A percentile compares a stretch with the other conserved stretches of the same genome.
These are phyloP conservation scores for Tachina grossa DNA, from an alignment of 2,888 invertebrate species.

Conservation along the genomic window DNA sequence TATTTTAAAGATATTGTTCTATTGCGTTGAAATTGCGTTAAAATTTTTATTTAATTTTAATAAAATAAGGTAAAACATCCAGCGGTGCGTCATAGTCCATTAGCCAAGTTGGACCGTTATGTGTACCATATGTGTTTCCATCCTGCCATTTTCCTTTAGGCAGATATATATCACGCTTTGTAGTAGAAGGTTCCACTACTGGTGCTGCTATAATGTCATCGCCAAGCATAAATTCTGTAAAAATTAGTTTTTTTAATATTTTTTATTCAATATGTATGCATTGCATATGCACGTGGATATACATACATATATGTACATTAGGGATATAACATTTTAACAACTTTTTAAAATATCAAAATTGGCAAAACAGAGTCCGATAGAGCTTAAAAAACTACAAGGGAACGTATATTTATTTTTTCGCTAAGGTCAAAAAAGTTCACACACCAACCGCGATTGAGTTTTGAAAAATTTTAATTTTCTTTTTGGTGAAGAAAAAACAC, in stretches of 20 bases:
- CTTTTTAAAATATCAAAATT: no score
- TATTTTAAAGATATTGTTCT: no score
- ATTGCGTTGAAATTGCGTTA: slow-evolving; percentile 1
- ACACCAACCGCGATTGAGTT: no score
- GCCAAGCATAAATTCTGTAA: slow-evolving; percentile 90
- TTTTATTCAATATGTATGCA: neutral
- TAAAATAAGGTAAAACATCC: slow-evolving; percentile 88
- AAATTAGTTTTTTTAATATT: neutral
- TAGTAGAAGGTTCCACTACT: slow-evolving; percentile 86
- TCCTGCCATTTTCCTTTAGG: slow-evolving; percentile 90
- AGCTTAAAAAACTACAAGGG: no score
- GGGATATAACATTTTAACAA: no score
- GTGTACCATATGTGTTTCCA: slow-evolving; percentile 83
- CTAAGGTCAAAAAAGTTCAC: no score
- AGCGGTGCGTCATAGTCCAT: slow-evolving; percentile 87
- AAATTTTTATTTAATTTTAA: slow-evolving; percentile 76
- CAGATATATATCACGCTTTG: slow-evolving; percentile 88
- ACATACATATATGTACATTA: no score
- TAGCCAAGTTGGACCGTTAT: slow-evolving; percentile 86
- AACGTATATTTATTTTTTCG: no score
- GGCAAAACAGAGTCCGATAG: no score
- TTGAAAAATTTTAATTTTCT: no score
- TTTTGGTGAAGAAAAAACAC: no score
- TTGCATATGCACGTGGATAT: no score
- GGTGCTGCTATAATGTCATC: slow-evolving; percentile 91